These are phyloP conservation scores for Parnassius apollo DNA, from an alignment of 2,888 invertebrate species.

Conservation along the genomic window DNA sequence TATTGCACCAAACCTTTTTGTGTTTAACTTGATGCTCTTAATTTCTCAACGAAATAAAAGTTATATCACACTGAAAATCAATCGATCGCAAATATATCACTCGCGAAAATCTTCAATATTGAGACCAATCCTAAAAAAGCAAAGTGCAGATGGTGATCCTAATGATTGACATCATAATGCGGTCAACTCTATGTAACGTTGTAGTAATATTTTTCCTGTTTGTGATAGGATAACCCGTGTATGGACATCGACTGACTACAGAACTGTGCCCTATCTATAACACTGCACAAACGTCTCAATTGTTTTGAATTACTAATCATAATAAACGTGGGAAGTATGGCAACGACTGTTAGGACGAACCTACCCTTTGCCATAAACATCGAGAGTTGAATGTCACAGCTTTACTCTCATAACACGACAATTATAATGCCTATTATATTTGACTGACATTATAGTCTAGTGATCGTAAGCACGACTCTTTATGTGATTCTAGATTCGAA, in stretches of 20 bases:
- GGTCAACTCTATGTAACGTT: not conserved
- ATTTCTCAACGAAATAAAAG: no score
- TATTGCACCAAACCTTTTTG: no score
- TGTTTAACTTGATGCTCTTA: no score
- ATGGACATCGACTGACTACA: not conserved
- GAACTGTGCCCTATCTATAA: slow-evolving; percentile 2
- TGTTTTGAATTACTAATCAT: not conserved
- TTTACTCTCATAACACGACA: not conserved
- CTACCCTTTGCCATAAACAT: no score
- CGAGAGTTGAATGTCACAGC: not conserved
- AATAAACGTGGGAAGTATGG: not conserved
- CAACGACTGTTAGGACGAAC: no score
- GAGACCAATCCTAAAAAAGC: not conserved
- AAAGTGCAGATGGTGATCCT: not conserved
- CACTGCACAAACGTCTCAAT: not conserved
- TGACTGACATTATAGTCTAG: no score
- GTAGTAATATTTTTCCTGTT: slow-evolving; percentile 9
- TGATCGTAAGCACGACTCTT: no score
- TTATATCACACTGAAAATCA: no score
- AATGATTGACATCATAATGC: slow-evolving; percentile 4
- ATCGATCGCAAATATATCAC: no score
- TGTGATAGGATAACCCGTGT: not conserved
- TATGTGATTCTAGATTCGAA: no score
- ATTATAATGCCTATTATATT: no score
- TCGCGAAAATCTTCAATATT: no score